Evolutionary conservation across 2,888 invertebrate genomes (phyloP).

Genomic region (Drosophila sordidula): DNA sequence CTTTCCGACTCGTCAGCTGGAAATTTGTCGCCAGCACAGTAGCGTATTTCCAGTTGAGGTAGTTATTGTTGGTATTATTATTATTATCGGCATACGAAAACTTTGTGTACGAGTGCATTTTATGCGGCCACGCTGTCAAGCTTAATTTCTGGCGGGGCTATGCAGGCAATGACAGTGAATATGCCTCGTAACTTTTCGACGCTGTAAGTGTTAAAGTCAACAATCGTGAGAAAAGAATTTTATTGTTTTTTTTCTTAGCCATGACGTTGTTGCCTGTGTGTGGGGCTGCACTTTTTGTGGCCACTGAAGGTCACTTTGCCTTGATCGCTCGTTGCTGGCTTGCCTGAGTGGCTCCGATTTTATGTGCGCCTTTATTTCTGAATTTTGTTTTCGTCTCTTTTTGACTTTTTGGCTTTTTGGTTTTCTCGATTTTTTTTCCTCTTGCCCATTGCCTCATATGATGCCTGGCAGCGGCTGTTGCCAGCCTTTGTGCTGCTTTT

Average conservation of each 20-base stretch:
- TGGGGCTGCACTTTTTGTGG: constrained; percentile 61
- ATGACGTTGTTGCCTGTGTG: constrained; percentile 43
- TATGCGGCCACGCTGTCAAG: constrained; percentile 52
- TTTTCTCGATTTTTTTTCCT: constrained; percentile 39
- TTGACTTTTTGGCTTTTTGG: constrained; percentile 43
- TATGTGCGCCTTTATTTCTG: constrained; percentile 67
- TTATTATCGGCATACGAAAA: constrained; percentile 43
- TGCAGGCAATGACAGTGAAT: constrained; percentile 76
- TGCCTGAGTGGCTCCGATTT: constrained; percentile 67
- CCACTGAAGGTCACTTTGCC: constrained; percentile 73
- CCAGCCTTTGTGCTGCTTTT: constrained; percentile 58
- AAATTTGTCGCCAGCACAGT: constrained; percentile 69
- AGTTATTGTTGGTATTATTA: constrained; percentile 22
- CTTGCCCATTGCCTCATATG: constrained; percentile 57
- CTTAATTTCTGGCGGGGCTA: constrained; percentile 58
- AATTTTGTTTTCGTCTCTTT: constrained; percentile 64
- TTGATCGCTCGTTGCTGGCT: constrained; percentile 50
- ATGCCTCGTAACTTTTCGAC: constrained; percentile 64
- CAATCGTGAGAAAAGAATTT: constrained; percentile 83
- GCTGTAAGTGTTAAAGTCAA: constrained; percentile 81
- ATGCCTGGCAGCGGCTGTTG: constrained; percentile 52
- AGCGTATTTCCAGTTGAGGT: constrained; percentile 58
- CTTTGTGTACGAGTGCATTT: constrained; percentile 50
- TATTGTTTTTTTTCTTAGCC: constrained; percentile 65
- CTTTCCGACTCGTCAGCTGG: constrained; percentile 40